Conservation (phyloP, 2,888 invertebrate genomes). For the Caradrina clavipalpis region DNA sequence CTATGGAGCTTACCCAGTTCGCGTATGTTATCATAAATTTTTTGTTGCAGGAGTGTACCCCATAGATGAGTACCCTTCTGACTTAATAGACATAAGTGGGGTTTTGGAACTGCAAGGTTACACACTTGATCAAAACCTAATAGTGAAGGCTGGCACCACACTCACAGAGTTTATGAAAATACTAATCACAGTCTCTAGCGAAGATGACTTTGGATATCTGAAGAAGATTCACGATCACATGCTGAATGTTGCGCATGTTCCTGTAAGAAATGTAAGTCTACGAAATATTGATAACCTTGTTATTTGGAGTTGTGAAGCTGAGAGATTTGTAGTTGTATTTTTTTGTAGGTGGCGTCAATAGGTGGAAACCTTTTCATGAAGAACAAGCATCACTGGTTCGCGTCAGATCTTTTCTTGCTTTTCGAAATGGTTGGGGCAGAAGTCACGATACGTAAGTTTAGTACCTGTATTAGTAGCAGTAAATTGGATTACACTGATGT, state of each 20-base stretch:
- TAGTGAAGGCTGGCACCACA: slow-evolving; percentile 90
- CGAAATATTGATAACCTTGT: neutral
- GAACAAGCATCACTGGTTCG: slow-evolving; percentile 92
- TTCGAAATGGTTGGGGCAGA: slow-evolving; percentile 80
- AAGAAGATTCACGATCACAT: slow-evolving; percentile 91
- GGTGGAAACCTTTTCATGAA: slow-evolving; percentile 94
- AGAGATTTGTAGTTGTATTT: neutral
- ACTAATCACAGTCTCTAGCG: slow-evolving; percentile 71
- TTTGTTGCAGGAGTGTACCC: slow-evolving; percentile 84
- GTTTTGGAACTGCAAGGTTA: slow-evolving; percentile 90
- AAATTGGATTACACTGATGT: too few species aligned
- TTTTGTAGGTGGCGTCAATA: slow-evolving; percentile 91
- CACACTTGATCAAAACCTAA: slow-evolving; percentile 78
- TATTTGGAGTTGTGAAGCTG: neutral
- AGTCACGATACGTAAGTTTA: slow-evolving; percentile 75
- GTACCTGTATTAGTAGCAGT: too few species aligned
- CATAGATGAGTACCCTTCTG: slow-evolving; percentile 74
- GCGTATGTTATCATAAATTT: too few species aligned
- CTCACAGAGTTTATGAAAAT: slow-evolving; percentile 88
- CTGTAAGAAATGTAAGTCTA: slow-evolving; percentile 92
- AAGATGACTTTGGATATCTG: slow-evolving; percentile 90
- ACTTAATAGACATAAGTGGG: slow-evolving; percentile 92
- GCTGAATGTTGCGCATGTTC: slow-evolving; percentile 92
- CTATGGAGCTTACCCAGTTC: too few species aligned
- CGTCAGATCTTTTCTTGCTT: slow-evolving; percentile 93